Percentiles rank a stretch among this genome's conserved stretches.
phyloP scores from a whole-genome alignment of 2,113 vertebrate species.

The Geococcyx californianus region DNA sequence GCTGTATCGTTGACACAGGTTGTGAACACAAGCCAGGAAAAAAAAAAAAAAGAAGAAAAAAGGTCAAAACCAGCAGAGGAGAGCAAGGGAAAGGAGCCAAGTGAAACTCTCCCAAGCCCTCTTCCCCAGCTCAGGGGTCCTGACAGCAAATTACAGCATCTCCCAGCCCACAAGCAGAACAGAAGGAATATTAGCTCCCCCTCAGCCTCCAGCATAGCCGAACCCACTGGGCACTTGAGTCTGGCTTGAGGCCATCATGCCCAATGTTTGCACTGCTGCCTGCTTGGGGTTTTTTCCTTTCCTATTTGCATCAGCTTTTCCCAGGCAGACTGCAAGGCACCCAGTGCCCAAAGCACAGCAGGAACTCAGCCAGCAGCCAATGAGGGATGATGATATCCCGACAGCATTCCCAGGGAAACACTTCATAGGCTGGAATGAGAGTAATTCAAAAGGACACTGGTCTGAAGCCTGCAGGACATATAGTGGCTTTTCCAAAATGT shows the following conservation, averaged over 20 bases:
- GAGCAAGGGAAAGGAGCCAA: neutral
- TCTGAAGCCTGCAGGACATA: neutral
- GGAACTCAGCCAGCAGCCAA: neutral
- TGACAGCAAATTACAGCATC: neutral
- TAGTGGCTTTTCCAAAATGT: neutral
- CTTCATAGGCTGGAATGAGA: conserved; percentile 26
- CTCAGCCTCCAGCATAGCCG: accelerated
- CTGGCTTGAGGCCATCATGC: accelerated
- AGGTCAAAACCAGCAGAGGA: neutral
- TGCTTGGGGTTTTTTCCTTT: neutral
- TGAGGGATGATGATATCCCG: neutral
- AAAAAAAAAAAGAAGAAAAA: neutral
- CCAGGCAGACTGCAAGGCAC: neutral
- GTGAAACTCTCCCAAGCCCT: neutral
- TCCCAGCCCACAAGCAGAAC: neutral
- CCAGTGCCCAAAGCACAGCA: neutral
- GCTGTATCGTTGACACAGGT: neutral
- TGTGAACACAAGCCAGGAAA: neutral
- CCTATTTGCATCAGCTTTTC: neutral
- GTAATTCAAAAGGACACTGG: conserved; percentile 1
- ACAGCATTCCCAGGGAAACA: conserved; percentile 45
- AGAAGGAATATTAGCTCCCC: neutral
- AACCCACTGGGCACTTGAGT: accelerated
- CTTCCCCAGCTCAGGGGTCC: neutral
- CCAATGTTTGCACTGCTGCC: neutral